Base-by-base conservation (phyloP, 2,888 invertebrate species). In the Tigriopus californicus region DNA sequence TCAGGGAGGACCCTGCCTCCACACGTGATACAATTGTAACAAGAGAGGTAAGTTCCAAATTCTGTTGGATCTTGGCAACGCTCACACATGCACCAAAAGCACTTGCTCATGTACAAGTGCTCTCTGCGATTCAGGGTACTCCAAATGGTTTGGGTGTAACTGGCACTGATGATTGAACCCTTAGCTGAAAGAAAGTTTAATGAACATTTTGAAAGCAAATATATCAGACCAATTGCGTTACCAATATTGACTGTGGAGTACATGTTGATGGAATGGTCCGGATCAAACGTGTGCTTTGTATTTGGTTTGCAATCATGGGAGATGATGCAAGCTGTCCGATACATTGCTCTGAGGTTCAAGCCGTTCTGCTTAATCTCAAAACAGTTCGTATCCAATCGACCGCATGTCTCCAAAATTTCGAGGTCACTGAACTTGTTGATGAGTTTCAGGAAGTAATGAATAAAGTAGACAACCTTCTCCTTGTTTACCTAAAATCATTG, bases 231-330 rank as follows among this genome's bases (percentile, higher is more conserved):
- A 15, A n/a, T n/a, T n/a, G n/a, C n/a, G 41, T 54, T 41, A 54
- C 54, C 68, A 62, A 84, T 82, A 8, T 74, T 71, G 60, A 74
- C 73, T 0, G 77, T 73, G 1, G 82, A 79, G 66, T 74, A 76
- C 0, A 80, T 75, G 33, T 76, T 73, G 76, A 83, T 78, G 64
- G 74, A 72, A 58, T 74, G 73, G 46, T 77, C 70, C 1, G 67
- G 52, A 65, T 80, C 78, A 65, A 79, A 82, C 56, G 75, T 75
- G 65, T 80, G 78, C 54, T 76, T 75, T 0, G 80, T 79, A 67
- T 83, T 84, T 5, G 83, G 79, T 25, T 74, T 70, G 67, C 84
- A 84, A 60, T 72, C 75, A 68, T 83, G 83, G 71, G 83, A 83
- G 71, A 81, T 76, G 61, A 82, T 71, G 47, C 79, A 77, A 1